These are phyloP conservation scores for Proteles cristata DNA, from an alignment of 2,113 vertebrate species.

Conservation along the genomic window DNA sequence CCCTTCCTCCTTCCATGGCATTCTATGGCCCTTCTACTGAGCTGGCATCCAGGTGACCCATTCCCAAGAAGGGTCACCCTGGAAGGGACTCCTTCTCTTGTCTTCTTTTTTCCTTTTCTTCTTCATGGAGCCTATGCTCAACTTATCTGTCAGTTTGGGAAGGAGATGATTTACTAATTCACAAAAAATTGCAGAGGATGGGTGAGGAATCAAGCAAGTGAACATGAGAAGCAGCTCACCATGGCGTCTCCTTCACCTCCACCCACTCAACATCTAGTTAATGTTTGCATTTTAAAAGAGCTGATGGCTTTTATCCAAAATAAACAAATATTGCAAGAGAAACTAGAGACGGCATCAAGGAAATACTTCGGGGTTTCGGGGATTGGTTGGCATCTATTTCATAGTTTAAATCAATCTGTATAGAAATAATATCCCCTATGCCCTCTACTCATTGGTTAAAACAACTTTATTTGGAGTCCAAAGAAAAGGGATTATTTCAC, in stretches of 20 bases:
- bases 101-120: not conserved
- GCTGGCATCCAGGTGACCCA: not conserved
- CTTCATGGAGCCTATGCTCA: not conserved
- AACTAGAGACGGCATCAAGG: not conserved
- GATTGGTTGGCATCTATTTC: not conserved
- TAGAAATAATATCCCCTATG: conserved; percentile 12
- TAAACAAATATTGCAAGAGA: not conserved
- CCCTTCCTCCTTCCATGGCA: not conserved
- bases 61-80: not conserved
- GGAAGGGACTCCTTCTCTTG: not conserved
- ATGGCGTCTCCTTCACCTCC: not conserved
- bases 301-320: not conserved
- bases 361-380: not conserved
- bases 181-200: not conserved
- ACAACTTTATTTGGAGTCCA: conserved; percentile 34
- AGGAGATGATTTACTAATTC: conserved; percentile 18
- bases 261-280: not conserved
- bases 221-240: not conserved
- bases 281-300: conserved; percentile 19
- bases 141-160: not conserved
- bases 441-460: conserved; percentile 8
- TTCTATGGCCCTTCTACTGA: not conserved
- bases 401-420: not conserved
- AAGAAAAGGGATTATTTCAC: conserved; percentile 1
- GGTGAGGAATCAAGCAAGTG: not conserved